Evolutionary conservation across 2,888 invertebrate genomes (phyloP).

Genomic region (Willowsia nigromaculata): DNA sequence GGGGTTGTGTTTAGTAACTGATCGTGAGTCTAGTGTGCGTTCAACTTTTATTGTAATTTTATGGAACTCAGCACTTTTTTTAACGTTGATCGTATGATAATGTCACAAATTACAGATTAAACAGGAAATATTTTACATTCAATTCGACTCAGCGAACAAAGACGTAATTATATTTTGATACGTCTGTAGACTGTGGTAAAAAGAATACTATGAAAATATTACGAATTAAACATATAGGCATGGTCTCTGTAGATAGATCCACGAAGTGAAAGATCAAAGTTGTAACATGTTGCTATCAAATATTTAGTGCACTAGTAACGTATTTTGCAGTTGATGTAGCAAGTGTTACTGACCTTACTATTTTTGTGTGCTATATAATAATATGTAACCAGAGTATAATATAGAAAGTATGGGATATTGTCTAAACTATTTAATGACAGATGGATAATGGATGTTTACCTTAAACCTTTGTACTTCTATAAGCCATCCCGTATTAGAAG

Average conservation of each 20-base stretch:
- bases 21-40: not conserved
- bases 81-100: conserved; percentile 20
- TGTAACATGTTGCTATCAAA: too few species aligned
- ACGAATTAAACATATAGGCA: not conserved
- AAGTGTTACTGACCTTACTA: conserved; percentile 1
- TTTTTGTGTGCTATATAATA: conserved; percentile 16
- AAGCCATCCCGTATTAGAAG: too few species aligned
- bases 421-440: not conserved
- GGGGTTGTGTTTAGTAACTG: not conserved
- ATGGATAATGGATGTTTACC: too few species aligned
- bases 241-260: not conserved
- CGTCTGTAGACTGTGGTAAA: not conserved
- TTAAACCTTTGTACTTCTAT: too few species aligned
- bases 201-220: not conserved
- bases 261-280: not conserved
- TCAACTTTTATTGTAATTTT: not conserved
- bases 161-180: conserved; percentile 7
- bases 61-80: not conserved
- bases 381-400: not conserved
- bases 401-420: not conserved
- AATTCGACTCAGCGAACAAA: not conserved
- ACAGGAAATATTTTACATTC: not conserved
- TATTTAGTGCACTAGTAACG: too few species aligned
- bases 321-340: not conserved
- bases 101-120: conserved; percentile 13